phyloP scores from a whole-genome alignment of 2,113 vertebrate genomes.

The Microcebus murinus region DNA sequence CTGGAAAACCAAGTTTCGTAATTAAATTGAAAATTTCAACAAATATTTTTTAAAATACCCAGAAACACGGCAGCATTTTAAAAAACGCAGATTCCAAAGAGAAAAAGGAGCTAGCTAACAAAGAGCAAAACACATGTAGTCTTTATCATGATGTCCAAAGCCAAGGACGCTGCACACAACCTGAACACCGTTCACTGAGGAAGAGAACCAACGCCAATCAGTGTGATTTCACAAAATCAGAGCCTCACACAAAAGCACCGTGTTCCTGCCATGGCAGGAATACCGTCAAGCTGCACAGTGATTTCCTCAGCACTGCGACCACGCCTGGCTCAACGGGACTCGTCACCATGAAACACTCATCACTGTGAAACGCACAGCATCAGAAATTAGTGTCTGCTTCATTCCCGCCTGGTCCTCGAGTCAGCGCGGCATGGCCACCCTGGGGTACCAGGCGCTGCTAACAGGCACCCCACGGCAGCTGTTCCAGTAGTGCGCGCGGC shows the following conservation, averaged over 20 bases:
- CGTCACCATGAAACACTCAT: not conserved
- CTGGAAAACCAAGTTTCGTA: not conserved
- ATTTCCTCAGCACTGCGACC: not conserved
- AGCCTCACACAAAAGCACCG: not conserved
- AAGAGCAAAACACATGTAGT: not conserved
- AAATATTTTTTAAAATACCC: not conserved
- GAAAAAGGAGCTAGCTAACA: not conserved
- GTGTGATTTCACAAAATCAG: not conserved
- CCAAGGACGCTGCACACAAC: not conserved
- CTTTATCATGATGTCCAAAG: not conserved
- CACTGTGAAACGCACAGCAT: not conserved
- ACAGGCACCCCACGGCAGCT: no score
- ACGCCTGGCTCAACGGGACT: not conserved
- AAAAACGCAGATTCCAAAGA: slow-evolving; percentile 18
- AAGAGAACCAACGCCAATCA: not conserved
- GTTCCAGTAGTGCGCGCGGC: no score
- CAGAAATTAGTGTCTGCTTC: not conserved
- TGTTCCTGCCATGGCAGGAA: not conserved
- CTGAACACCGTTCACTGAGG: not conserved
- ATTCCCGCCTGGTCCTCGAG: not conserved
- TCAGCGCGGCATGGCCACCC: no score
- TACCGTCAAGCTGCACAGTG: not conserved
- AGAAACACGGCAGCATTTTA: not conserved
- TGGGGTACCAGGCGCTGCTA: no score
- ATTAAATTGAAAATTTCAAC: slow-evolving; percentile 9